Conservation (phyloP, 2,797 vertebrate genomes). For the Glossophaga mutica region DNA sequence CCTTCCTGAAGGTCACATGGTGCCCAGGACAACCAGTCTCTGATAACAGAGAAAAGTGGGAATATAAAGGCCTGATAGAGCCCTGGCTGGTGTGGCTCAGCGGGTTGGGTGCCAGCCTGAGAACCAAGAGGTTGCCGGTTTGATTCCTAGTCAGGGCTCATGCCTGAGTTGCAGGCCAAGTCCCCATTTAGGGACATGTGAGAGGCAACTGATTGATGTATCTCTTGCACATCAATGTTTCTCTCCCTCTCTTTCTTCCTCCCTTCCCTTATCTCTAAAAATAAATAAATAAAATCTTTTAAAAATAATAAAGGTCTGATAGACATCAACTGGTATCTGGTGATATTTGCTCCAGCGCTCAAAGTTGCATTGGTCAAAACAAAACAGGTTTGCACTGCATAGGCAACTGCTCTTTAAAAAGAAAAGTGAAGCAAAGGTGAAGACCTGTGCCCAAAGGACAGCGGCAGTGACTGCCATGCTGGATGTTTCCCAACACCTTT, state of each 20-base stretch:
- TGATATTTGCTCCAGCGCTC: neutral
- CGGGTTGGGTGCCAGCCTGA: too few species aligned
- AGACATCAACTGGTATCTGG: neutral
- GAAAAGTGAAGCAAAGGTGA: neutral
- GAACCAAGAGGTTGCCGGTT: too few species aligned
- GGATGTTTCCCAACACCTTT: neutral
- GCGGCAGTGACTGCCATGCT: rapidly evolving
- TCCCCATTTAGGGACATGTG: too few species aligned
- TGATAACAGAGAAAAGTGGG: neutral
- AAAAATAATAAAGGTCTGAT: neutral
- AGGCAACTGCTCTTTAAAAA: neutral
- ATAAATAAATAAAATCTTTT: too few species aligned
- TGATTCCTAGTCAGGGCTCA: too few species aligned
- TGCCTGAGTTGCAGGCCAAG: too few species aligned
- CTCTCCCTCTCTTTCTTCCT: too few species aligned
- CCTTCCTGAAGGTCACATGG: neutral
- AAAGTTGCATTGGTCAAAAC: neutral
- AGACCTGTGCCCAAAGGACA: neutral
- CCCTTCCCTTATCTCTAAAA: too few species aligned
- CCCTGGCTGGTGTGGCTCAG: too few species aligned
- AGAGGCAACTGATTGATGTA: too few species aligned
- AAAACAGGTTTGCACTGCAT: neutral
- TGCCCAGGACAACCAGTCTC: neutral
- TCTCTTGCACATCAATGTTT: too few species aligned
- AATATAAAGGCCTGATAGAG: neutral